Percentiles rank a stretch among this genome's conserved stretches.
phyloP scores from a whole-genome alignment of 2,113 vertebrate species.

The Dicaeum eximium region DNA sequence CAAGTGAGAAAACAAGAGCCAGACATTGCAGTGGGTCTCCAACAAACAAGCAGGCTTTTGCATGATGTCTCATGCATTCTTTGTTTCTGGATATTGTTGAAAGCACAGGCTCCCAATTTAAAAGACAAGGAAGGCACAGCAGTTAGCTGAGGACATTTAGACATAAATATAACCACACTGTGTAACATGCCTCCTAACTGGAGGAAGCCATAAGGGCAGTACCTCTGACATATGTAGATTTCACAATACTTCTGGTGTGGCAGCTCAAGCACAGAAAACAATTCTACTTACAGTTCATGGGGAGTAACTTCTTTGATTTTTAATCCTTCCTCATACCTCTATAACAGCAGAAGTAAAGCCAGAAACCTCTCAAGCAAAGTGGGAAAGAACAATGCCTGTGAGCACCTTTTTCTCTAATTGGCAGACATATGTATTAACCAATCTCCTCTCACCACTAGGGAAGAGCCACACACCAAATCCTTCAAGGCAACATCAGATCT shows the following conservation, averaged over 20 bases:
- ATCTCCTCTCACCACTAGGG: neutral
- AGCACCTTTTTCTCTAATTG: neutral
- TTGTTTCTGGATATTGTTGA: neutral
- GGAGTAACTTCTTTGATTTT: neutral
- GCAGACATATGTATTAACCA: accelerated
- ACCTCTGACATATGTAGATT: neutral
- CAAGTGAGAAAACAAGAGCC: neutral
- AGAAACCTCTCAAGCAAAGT: neutral
- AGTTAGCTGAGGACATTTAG: neutral
- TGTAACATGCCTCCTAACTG: neutral
- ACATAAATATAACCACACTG: neutral
- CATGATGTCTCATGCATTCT: neutral
- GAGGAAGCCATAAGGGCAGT: neutral
- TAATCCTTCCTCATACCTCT: neutral
- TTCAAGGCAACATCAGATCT: neutral
- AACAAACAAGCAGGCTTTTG: neutral
- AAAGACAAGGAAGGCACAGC: neutral
- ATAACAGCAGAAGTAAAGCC: neutral
- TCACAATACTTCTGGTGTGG: neutral
- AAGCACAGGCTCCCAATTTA: neutral
- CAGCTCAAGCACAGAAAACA: neutral
- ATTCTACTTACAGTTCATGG: neutral
- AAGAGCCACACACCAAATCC: neutral
- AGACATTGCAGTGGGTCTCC: neutral
- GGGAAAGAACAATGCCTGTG: neutral